Evolutionary conservation across 2,888 invertebrate species (phyloP).

Genomic region (Scotopteryx bipunctaria): DNA sequence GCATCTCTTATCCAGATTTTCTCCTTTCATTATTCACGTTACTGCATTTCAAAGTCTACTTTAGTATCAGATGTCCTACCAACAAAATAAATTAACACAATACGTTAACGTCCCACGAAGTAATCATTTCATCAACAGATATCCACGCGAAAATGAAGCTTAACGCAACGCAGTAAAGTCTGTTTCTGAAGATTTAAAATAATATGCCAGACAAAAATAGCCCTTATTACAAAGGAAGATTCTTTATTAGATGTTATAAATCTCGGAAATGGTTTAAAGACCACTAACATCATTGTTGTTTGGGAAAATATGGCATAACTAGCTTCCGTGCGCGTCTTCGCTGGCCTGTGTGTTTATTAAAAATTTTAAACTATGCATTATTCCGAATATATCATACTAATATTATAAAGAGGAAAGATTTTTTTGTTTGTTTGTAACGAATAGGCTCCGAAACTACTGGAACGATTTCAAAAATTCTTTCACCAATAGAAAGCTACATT

Average conservation of each 20-base stretch:
- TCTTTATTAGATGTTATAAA: slow-evolving; percentile 20
- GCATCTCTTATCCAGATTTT: not conserved
- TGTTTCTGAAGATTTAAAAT: not conserved
- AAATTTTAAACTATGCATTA: too few relatives aligned
- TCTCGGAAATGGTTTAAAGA: slow-evolving; percentile 13
- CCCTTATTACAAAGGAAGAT: slow-evolving; percentile 20
- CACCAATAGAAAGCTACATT: too few relatives aligned
- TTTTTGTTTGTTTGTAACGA: too few relatives aligned
- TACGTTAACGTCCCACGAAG: slow-evolving; percentile 29
- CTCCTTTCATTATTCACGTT: slow-evolving; percentile 2
- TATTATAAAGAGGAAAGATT: too few relatives aligned
- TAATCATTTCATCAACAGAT: slow-evolving; percentile 17
- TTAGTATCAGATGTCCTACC: slow-evolving; percentile 26
- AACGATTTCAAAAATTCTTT: too few relatives aligned
- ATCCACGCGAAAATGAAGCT: not conserved
- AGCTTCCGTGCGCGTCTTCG: too few relatives aligned
- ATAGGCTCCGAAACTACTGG: too few relatives aligned
- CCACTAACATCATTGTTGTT: slow-evolving; percentile 2
- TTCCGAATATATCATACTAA: too few relatives aligned
- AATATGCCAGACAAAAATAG: slow-evolving; percentile 15
- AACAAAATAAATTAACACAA: slow-evolving; percentile 34
- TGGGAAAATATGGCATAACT: slow-evolving; percentile 4
- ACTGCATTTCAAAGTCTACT: slow-evolving; percentile 6
- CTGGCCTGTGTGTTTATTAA: too few relatives aligned
- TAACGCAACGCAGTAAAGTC: slow-evolving; percentile 8